Evolutionary conservation across 2,113 vertebrate species (phyloP).

Genomic region (Ariopsis seemanni): DNA sequence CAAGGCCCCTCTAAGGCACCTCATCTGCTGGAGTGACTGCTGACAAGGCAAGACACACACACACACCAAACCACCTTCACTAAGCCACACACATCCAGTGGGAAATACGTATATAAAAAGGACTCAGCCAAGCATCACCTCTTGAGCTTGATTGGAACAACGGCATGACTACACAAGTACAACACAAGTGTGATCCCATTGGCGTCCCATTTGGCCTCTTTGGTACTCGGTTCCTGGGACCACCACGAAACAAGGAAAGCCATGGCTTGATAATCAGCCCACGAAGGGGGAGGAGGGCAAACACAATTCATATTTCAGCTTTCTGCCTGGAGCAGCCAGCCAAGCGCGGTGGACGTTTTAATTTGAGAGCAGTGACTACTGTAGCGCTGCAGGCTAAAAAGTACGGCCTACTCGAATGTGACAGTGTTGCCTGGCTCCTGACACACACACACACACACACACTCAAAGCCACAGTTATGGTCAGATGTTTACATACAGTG

Average conservation of each 20-base stretch:
- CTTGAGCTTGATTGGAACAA: constrained; percentile 91
- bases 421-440: constrained; percentile 58
- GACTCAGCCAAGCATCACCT: constrained; percentile 97
- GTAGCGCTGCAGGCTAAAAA: constrained; percentile 71
- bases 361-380: constrained; percentile 81
- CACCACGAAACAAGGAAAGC: constrained; percentile 91
- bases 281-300: constrained; percentile 80
- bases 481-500: too few relatives aligned
- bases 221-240: constrained; percentile 83
- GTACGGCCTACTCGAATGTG: constrained; percentile 71
- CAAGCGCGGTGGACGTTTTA: constrained; percentile 93
- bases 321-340: constrained; percentile 66
- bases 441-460: background rate
- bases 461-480: background rate
- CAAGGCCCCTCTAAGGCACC: constrained; percentile 77
- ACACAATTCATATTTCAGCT: constrained; percentile 86
- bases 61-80: constrained; percentile 48
- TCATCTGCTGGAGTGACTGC: constrained; percentile 82
- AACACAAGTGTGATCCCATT: constrained; percentile 81
- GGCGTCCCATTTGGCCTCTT: constrained; percentile 80
- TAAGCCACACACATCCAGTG: constrained; percentile 50
- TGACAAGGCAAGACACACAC: constrained; percentile 76
- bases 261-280: constrained; percentile 82
- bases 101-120: constrained; percentile 81
- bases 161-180: constrained; percentile 84